A percentile compares a stretch with the other conserved stretches of the same genome.
Evolutionary conservation across 2,888 invertebrate genomes (phyloP).

Genomic region (Leucania comma): DNA sequence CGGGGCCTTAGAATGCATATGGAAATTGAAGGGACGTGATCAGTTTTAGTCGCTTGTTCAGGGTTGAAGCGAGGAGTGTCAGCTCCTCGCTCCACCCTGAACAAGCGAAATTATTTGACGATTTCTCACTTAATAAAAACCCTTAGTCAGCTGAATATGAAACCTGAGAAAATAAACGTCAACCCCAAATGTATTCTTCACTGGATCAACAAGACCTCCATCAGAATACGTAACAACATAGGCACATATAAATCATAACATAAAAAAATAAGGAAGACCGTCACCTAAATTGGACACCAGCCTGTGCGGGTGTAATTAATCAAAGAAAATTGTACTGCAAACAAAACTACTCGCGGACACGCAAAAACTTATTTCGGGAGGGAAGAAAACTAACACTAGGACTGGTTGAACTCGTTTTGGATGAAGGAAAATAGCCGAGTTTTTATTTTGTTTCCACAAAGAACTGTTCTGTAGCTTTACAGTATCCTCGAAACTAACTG

Average conservation of each 20-base stretch:
- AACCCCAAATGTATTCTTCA: background rate
- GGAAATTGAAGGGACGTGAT: too few relatives aligned
- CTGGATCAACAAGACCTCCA: background rate
- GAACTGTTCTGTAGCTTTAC: conserved; percentile 17
- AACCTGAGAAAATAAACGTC: background rate
- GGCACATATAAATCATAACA: conserved; percentile 39
- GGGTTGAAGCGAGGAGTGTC: too few relatives aligned
- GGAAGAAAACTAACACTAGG: conserved; percentile 63
- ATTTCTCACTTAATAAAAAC: background rate
- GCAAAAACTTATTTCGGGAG: conserved; percentile 68
- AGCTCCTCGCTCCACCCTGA: too few relatives aligned
- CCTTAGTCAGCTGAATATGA: background rate
- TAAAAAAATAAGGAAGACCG: conserved; percentile 55
- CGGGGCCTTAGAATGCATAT: too few relatives aligned
- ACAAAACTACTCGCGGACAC: conserved; percentile 64
- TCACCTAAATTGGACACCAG: conserved; percentile 59
- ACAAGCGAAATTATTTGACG: too few relatives aligned
- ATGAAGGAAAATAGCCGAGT: conserved; percentile 43
- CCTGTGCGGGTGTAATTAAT: conserved; percentile 65
- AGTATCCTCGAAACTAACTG: conserved; percentile 20
- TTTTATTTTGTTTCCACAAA: conserved; percentile 54
- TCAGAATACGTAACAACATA: conserved; percentile 4
- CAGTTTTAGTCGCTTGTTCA: too few relatives aligned
- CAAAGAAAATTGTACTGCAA: conserved; percentile 67
- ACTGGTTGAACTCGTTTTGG: conserved; percentile 54